These are phyloP conservation scores for fruit fly (Drosophila melanogaster) DNA, from an alignment of 1,140 invertebrate species.

Conservation along the genomic window Release_6_plus_ISO1_MT NT_033779.5:7082001-7082500, in stretches of 20 bases:
- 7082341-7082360: constrained; percentile 55
- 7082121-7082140: constrained; percentile 18
- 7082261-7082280: constrained; percentile 40
- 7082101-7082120: constrained; percentile 1
- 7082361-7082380: constrained; percentile 79
- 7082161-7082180: constrained; percentile 59
- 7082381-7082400: constrained; percentile 47
- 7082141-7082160: constrained; percentile 27
- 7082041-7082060: constrained; percentile 20
- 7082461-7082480: constrained; percentile 66
- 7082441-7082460: constrained; percentile 19
- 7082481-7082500: constrained; percentile 76
- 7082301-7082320: constrained; percentile 2
- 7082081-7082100: constrained; percentile 6
- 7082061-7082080: constrained; percentile 29
- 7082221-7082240: constrained; percentile 1
- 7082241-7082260: constrained; percentile 19
- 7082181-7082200: constrained; percentile 62
- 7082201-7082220: constrained; percentile 70
- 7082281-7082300: constrained; percentile 9
- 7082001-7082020: no score
- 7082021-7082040: neutral
- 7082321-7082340: constrained; percentile 44
- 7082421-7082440: constrained; percentile 34
- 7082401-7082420: constrained; percentile 7